phyloP scores from a whole-genome alignment of 2,113 vertebrate genomes.

The Heliornis fulica region DNA sequence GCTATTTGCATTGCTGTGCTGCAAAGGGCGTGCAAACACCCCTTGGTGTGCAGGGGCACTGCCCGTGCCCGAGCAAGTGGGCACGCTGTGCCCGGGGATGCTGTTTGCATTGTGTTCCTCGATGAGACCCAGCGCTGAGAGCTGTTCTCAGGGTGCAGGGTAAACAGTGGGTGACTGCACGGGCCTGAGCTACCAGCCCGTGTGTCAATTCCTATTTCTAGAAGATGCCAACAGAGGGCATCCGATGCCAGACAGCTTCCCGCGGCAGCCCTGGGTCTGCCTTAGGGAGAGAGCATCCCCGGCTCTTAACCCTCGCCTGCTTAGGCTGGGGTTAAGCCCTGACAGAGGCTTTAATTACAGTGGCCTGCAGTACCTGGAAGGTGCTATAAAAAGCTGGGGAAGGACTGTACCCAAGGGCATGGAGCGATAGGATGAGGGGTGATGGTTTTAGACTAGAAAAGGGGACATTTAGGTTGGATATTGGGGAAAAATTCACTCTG shows the following conservation, averaged over 20 bases:
- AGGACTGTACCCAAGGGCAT: no score
- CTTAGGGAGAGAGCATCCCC: background rate
- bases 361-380: no score
- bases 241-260: conserved; percentile 39
- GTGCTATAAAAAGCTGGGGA: no score
- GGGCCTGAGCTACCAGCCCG: background rate
- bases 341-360: background rate
- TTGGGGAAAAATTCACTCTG: no score
- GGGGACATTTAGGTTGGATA: no score
- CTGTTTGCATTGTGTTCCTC: rapidly evolving
- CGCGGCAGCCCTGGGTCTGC: background rate
- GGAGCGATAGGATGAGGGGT: no score
- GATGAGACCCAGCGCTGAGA: background rate
- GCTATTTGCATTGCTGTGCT: background rate
- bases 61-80: rapidly evolving
- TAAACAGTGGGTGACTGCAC: rapidly evolving
- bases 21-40: background rate
- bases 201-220: conserved; percentile 40
- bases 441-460: no score
- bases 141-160: background rate
- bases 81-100: background rate
- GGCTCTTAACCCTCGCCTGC: background rate
- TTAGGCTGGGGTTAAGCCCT: background rate
- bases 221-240: conserved; percentile 79
- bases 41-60: rapidly evolving